Evolutionary conservation across 2,113 vertebrate species (phyloP).

Genomic region (Ascaphus truei): DNA sequence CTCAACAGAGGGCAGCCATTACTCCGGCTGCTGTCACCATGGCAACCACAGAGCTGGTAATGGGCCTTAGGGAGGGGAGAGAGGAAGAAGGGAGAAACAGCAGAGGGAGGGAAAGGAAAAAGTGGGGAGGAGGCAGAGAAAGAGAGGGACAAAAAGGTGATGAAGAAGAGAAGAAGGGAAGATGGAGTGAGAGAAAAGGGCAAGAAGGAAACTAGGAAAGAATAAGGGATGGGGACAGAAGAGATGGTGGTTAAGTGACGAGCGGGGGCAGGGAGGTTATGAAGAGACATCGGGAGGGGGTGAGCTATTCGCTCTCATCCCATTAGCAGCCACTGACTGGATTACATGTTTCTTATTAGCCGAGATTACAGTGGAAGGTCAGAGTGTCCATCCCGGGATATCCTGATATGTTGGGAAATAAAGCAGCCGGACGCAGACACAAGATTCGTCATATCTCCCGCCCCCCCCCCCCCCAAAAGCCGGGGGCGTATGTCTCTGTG

Average conservation of each 20-base stretch:
- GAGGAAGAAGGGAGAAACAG: background rate
- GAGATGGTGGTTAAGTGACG: background rate
- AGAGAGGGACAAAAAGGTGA: background rate
- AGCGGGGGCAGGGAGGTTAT: background rate
- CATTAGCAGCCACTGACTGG: constrained; percentile 12
- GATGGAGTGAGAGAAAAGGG: background rate
- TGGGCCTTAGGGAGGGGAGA: background rate
- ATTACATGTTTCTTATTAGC: constrained; percentile 20
- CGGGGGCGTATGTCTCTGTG: too few relatives aligned
- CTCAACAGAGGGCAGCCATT: background rate
- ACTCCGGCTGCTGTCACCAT: background rate
- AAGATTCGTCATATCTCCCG: too few relatives aligned
- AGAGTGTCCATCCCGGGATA: background rate
- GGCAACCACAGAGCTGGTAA: background rate
- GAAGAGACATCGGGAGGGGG: background rate
- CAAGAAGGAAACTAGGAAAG: background rate
- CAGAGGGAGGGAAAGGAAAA: background rate
- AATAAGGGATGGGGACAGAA: background rate
- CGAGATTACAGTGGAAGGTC: background rate
- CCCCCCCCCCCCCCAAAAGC: background rate
- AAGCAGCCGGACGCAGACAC: background rate
- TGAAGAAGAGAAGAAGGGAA: background rate
- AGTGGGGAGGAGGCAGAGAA: background rate
- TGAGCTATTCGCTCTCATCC: constrained; percentile 7
- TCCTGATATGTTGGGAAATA: background rate